phyloP scores from a whole-genome alignment of 2,113 vertebrate genomes.

The Lycocorax pyrrhopterus region DNA sequence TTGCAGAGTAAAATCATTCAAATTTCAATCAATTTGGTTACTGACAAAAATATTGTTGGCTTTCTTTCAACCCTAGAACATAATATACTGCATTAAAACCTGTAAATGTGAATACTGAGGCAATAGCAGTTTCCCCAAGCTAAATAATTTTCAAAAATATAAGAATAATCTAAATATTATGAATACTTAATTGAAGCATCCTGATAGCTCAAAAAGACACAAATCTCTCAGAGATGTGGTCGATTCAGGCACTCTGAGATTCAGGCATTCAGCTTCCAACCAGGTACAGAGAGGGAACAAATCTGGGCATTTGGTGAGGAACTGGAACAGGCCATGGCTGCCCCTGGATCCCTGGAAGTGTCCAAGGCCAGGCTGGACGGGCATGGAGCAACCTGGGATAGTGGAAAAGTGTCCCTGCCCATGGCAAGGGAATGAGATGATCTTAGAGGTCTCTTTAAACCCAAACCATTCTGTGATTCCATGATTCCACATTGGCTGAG shows the following conservation, averaged over 20 bases:
- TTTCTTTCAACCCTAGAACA: not conserved
- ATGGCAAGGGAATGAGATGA: too few relatives aligned
- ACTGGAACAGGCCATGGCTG: not conserved
- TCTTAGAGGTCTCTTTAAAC: not conserved
- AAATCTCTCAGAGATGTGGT: not conserved
- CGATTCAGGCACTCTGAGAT: not conserved
- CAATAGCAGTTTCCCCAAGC: not conserved
- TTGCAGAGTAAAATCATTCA: not conserved
- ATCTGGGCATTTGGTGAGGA: not conserved
- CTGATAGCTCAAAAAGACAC: not conserved
- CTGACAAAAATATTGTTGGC: not conserved
- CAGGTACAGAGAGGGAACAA: not conserved
- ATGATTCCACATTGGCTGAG: accelerated
- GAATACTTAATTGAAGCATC: not conserved
- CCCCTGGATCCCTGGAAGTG: not conserved
- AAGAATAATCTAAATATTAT: not conserved
- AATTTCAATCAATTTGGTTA: not conserved
- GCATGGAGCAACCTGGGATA: not conserved
- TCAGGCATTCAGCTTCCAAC: not conserved
- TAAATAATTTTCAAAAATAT: not conserved
- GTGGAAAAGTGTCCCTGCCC: not conserved
- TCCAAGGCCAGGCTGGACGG: accelerated
- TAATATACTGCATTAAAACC: not conserved
- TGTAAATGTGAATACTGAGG: not conserved
- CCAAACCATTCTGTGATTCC: not conserved